Conservation (phyloP, 1,140 invertebrate genomes). For the Cydia pomonella region DNA sequence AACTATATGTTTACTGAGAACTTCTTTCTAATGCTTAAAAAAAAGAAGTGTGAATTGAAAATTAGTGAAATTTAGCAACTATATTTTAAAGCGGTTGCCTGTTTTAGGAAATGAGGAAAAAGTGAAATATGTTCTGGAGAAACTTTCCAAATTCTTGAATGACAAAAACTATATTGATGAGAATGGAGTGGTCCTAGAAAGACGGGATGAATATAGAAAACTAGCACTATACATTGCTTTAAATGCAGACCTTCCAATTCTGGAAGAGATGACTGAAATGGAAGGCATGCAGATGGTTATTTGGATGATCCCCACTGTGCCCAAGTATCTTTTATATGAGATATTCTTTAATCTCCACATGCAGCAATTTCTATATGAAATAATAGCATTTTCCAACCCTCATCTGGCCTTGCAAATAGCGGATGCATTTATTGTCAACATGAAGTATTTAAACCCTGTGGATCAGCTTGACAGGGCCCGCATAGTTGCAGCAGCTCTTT, state of each 20-base stretch:
- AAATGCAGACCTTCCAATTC: conserved; percentile 58
- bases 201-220: conserved; percentile 47
- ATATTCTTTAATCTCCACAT: conserved; percentile 65
- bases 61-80: no score
- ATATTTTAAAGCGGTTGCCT: background rate
- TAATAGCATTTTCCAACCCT: conserved; percentile 57
- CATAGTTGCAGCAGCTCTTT: conserved; percentile 52
- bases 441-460: conserved; percentile 63
- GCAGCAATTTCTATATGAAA: conserved; percentile 64
- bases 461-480: conserved; percentile 55
- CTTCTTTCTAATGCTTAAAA: no score
- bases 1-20: no score
- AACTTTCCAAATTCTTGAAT: conserved; percentile 52
- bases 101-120: conserved; percentile 70
- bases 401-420: conserved; percentile 56
- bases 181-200: conserved; percentile 45
- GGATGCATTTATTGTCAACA: conserved; percentile 55
- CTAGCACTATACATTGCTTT: conserved; percentile 66
- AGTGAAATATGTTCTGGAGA: conserved; percentile 55
- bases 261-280: conserved; percentile 56
- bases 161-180: conserved; percentile 52
- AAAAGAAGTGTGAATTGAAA: no score
- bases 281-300: conserved; percentile 61
- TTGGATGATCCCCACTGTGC: conserved; percentile 64
- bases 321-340: conserved; percentile 67